phyloP scores from a whole-genome alignment of 2,797 vertebrate genomes.

The Cossypha caffra region DNA sequence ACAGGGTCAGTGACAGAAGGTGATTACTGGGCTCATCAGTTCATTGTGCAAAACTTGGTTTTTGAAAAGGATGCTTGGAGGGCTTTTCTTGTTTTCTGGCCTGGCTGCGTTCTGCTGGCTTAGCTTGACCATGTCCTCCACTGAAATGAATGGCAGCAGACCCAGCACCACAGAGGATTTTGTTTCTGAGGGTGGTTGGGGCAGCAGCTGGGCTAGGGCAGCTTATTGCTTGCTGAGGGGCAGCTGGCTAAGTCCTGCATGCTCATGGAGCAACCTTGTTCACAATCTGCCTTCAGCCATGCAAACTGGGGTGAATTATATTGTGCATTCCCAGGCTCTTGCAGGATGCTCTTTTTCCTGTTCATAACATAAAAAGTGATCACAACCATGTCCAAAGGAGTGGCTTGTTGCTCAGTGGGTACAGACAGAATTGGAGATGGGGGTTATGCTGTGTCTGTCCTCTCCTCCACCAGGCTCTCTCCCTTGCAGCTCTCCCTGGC shows the following conservation, averaged over 20 bases:
- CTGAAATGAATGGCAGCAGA: background rate
- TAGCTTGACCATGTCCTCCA: background rate
- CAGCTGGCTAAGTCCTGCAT: background rate
- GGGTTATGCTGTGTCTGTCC: background rate
- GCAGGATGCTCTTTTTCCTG: background rate
- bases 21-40: fast-evolving
- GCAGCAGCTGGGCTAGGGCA: background rate
- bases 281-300: background rate
- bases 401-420: background rate
- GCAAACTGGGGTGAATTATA: fast-evolving
- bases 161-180: fast-evolving
- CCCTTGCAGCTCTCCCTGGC: background rate
- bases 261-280: background rate
- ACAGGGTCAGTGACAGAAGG: fast-evolving
- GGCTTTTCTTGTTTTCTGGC: background rate
- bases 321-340: background rate
- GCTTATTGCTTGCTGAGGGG: fast-evolving
- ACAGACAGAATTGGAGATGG: fast-evolving
- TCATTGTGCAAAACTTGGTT: background rate
- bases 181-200: background rate
- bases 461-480: background rate
- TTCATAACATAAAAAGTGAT: fast-evolving
- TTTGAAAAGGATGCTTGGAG: background rate
- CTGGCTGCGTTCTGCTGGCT: background rate
- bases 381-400: background rate